A percentile compares a stretch with the other conserved stretches of the same genome.
These are phyloP conservation scores for Chrysochloris asiatica DNA, from an alignment of 2,113 vertebrate species.

Conservation along the genomic window DNA sequence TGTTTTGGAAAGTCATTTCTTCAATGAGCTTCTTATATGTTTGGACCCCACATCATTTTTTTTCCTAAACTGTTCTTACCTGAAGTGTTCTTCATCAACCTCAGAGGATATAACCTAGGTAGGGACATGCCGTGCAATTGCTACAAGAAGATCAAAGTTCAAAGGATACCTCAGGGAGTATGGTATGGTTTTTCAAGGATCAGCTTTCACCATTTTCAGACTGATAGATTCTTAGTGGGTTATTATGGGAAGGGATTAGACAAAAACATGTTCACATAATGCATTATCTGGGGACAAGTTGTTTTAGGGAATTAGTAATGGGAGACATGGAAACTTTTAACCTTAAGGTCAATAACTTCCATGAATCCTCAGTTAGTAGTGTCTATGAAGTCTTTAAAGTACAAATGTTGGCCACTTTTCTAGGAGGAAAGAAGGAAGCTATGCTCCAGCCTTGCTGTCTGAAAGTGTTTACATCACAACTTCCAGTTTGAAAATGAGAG, in stretches of 20 bases:
- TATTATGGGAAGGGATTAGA: neutral
- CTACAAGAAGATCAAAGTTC: conserved; percentile 42
- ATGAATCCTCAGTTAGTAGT: neutral
- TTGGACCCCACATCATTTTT: neutral
- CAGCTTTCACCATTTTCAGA: conserved; percentile 38
- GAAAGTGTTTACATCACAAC: neutral
- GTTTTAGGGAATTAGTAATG: conserved; percentile 47
- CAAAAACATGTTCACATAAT: conserved; percentile 27
- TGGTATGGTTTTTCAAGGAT: conserved; percentile 41
- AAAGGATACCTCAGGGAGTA: neutral
- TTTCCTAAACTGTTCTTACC: neutral
- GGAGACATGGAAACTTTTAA: conserved; percentile 4
- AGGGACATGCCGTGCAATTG: conserved; percentile 26
- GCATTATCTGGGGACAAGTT: conserved; percentile 41
- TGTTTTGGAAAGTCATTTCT: neutral
- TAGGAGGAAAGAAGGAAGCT: neutral
- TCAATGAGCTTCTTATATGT: neutral
- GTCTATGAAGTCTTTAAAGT: neutral
- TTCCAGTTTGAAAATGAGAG: neutral
- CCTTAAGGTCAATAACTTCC: conserved; percentile 16
- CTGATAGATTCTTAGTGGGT: conserved; percentile 16
- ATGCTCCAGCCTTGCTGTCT: neutral
- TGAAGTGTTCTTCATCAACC: neutral
- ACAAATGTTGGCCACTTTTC: neutral
- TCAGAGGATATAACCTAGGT: conserved; percentile 1